These are phyloP conservation scores for Chironomus riparius DNA, from an alignment of 2,888 invertebrate genomes.

Conservation along the genomic window DNA sequence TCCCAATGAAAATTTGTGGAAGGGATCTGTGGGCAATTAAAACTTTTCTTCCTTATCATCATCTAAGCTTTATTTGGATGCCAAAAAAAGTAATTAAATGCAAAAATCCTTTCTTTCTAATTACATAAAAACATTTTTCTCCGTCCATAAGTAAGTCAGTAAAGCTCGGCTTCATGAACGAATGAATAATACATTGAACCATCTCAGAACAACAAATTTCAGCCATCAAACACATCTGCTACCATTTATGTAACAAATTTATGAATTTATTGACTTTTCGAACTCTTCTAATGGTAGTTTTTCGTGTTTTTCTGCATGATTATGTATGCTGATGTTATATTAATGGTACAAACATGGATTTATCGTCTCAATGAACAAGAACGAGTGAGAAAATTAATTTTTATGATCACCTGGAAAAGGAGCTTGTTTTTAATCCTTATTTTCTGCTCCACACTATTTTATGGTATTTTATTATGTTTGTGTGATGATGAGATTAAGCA, in stretches of 20 bases:
- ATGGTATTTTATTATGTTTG: too few relatives aligned
- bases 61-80: neutral
- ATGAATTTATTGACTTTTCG: conserved; percentile 12
- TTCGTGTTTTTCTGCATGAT: neutral
- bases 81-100: neutral
- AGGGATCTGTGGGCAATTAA: neutral
- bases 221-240: neutral
- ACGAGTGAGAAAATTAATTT: neutral
- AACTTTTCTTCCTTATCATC: neutral
- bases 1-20: neutral
- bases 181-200: too few relatives aligned
- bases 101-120: neutral
- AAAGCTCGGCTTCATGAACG: too few relatives aligned
- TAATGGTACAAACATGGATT: neutral
- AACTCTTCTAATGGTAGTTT: neutral
- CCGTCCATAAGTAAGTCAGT: too few relatives aligned
- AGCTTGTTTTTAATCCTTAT: too few relatives aligned
- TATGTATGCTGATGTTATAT: neutral
- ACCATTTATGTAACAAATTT: neutral
- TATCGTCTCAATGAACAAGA: neutral
- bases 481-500: too few relatives aligned
- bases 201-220: neutral
- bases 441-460: too few relatives aligned
- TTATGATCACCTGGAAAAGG: too few relatives aligned
- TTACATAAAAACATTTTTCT: neutral